These are phyloP conservation scores for Trachelus iudaicus DNA, from an alignment of 2,888 invertebrate genomes.

Conservation along the genomic window DNA sequence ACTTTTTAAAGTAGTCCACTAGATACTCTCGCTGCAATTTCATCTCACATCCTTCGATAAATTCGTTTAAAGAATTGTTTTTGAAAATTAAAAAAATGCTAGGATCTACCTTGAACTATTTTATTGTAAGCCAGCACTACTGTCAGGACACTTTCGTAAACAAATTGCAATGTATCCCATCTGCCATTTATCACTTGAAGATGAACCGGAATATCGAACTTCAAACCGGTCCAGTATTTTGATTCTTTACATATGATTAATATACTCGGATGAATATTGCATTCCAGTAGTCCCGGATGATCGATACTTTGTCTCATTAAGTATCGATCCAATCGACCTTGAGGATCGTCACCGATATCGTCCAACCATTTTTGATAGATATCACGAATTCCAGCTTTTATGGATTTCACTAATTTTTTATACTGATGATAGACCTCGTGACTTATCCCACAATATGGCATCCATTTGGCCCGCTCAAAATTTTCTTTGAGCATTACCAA, in stretches of 20 bases:
- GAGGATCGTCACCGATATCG: conserved; percentile 72
- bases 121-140: conserved; percentile 83
- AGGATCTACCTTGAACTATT: conserved; percentile 70
- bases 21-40: background rate
- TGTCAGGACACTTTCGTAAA: conserved; percentile 78
- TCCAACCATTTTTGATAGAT: conserved; percentile 71
- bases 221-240: conserved; percentile 78
- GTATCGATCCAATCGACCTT: conserved; percentile 74
- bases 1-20: background rate
- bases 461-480: conserved; percentile 81
- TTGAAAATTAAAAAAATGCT: background rate
- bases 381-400: conserved; percentile 69
- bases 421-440: conserved; percentile 79
- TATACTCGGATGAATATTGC: conserved; percentile 81
- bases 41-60: background rate
- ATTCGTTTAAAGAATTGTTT: background rate
- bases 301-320: conserved; percentile 77
- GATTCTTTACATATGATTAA: conserved; percentile 79
- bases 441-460: conserved; percentile 79
- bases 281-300: conserved; percentile 74
- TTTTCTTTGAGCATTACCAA: conserved; percentile 72
- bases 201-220: conserved; percentile 76
- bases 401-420: conserved; percentile 71
- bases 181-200: conserved; percentile 74
- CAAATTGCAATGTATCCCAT: conserved; percentile 70